phyloP scores from a whole-genome alignment of 2,797 vertebrate genomes.

The Neosilurus hyrtlii region DNA sequence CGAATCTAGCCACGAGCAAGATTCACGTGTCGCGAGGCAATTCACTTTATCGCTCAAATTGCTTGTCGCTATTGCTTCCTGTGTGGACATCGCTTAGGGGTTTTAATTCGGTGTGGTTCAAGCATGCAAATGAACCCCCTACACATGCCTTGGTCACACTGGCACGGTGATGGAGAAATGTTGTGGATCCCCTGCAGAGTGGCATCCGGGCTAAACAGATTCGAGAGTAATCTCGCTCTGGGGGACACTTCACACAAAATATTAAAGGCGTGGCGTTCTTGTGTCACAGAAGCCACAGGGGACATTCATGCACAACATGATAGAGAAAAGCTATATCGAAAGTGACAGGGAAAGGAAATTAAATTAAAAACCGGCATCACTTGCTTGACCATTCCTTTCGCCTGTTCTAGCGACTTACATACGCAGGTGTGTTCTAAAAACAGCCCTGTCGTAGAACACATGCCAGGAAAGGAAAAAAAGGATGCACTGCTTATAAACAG shows the following conservation, averaged over 20 bases:
- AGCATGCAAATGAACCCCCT: constrained; percentile 9
- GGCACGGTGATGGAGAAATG: constrained; percentile 8
- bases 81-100: background rate
- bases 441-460: constrained; percentile 22
- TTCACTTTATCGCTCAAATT: no score
- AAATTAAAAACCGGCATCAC: background rate
- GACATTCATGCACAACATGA: constrained; percentile 21
- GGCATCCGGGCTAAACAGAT: constrained; percentile 61
- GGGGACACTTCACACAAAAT: constrained; percentile 66
- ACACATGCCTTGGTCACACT: background rate
- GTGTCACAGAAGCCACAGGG: constrained; percentile 42
- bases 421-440: constrained; percentile 49
- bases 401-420: constrained; percentile 30
- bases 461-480: constrained; percentile 1
- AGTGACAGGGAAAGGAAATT: constrained; percentile 12
- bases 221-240: constrained; percentile 64
- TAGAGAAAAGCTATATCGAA: background rate
- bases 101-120: constrained; percentile 37
- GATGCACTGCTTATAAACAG: background rate
- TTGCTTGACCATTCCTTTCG: background rate
- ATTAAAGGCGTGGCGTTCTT: constrained; percentile 59
- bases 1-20: no score
- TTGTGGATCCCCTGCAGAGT: constrained; percentile 66
- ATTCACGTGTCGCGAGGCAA: no score
- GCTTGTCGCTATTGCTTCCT: no score